Conservation (phyloP, 92 coral and sea anemone species). For the Hydrozoanthus gracilis region DNA sequence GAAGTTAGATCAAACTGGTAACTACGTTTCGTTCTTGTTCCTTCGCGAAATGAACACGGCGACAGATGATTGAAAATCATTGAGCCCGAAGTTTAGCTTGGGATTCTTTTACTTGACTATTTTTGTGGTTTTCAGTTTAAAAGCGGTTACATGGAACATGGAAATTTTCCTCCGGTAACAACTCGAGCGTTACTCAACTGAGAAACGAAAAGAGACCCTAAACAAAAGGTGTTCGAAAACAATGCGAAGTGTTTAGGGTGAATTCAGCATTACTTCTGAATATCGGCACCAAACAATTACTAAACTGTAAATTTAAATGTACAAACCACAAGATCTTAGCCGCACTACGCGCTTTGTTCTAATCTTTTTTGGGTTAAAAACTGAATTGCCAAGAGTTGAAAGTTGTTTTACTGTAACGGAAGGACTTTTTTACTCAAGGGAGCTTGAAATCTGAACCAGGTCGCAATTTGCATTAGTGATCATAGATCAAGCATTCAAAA, state of each 20-base stretch:
- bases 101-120: not conserved
- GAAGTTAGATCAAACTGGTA: not conserved
- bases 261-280: not conserved
- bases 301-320: conserved; percentile 5
- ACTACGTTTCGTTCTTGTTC: not conserved
- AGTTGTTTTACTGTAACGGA: not conserved
- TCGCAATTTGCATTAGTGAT: conserved; percentile 26
- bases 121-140: not conserved
- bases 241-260: conserved; percentile 8
- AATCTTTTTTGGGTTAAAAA: not conserved
- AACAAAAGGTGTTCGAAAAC: conserved; percentile 40
- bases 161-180: conserved; percentile 13
- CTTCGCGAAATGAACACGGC: not conserved
- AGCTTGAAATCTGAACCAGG: not conserved
- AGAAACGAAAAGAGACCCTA: conserved; percentile 24
- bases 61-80: not conserved
- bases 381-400: not conserved
- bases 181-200: conserved; percentile 17
- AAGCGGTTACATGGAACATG: not conserved
- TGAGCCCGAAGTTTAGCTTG: not conserved
- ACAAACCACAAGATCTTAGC: conserved; percentile 15
- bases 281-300: not conserved
- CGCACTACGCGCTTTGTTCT: not conserved
- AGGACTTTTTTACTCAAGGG: not conserved
- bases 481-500: not conserved